Percentiles rank a stretch among this genome's conserved stretches.
Conservation (phyloP, 1,140 invertebrate species). For the Amyelois transitella region DNA sequence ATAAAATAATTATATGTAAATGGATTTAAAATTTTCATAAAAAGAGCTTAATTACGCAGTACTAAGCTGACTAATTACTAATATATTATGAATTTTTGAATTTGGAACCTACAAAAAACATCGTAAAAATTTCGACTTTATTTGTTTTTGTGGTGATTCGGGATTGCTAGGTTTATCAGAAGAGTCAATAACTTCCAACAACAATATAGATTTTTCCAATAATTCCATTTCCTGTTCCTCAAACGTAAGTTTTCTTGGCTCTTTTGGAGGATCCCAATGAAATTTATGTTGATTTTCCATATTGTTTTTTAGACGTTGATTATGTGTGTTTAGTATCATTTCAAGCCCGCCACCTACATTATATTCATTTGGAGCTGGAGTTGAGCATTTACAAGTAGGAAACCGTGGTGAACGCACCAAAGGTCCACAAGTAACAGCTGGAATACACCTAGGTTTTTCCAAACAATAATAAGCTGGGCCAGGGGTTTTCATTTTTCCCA, state of each 20-base stretch:
- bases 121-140: conserved; percentile 24
- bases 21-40: too few relatives aligned
- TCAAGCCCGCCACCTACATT: conserved; percentile 38
- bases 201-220: conserved; percentile 33
- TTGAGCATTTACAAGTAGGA: conserved; percentile 7
- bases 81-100: too few relatives aligned
- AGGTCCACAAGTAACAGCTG: conserved; percentile 41
- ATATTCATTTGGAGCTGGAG: conserved; percentile 49
- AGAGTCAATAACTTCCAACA: conserved; percentile 24
- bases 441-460: conserved; percentile 31
- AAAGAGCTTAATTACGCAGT: too few relatives aligned
- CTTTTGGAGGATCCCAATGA: conserved; percentile 25
- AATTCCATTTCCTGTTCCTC: conserved; percentile 34
- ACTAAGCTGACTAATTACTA: too few relatives aligned
- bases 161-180: conserved; percentile 3
- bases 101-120: conserved; percentile 28
- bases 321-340: conserved; percentile 43
- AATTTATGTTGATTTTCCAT: conserved; percentile 41
- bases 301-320: conserved; percentile 45
- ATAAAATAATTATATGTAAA: too few relatives aligned
- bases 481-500: conserved; percentile 31
- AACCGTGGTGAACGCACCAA: conserved; percentile 35
- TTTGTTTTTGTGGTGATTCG: neutral
- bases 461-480: conserved; percentile 40
- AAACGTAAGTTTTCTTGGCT: conserved; percentile 21